Percentiles rank a stretch among this genome's conserved stretches.
Evolutionary conservation across 2,113 vertebrate species (phyloP).

Genomic region (Todiramphus saurophagus): DNA sequence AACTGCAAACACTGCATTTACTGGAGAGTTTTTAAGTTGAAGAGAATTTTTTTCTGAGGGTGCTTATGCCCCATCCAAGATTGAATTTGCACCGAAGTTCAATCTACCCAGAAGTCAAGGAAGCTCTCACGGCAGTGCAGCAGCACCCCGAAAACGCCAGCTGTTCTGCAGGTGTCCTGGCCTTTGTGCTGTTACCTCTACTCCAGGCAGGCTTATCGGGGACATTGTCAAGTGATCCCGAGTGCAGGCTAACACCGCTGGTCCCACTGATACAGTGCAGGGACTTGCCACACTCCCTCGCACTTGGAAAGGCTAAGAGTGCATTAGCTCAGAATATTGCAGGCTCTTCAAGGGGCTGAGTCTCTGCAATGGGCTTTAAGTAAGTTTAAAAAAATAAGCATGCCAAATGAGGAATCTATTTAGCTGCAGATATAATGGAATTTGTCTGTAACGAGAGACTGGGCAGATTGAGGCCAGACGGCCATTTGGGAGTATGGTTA

Average conservation of each 20-base stretch:
- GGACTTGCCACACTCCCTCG: no score
- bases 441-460: background rate
- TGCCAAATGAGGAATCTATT: background rate
- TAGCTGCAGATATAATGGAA: background rate
- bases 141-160: background rate
- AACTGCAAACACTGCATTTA: background rate
- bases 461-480: background rate
- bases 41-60: background rate
- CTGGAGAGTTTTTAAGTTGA: background rate
- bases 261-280: background rate
- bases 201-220: background rate
- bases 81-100: background rate
- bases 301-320: background rate
- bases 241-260: background rate
- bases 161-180: background rate
- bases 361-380: background rate
- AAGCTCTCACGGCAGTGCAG: background rate
- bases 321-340: background rate
- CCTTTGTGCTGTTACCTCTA: background rate
- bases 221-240: fast-evolving
- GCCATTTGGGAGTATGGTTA: background rate
- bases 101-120: background rate
- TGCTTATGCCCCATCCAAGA: background rate
- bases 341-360: background rate
- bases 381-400: background rate